Conservation (phyloP, 2,888 invertebrate genomes). For the Watsonalla cultraria region DNA sequence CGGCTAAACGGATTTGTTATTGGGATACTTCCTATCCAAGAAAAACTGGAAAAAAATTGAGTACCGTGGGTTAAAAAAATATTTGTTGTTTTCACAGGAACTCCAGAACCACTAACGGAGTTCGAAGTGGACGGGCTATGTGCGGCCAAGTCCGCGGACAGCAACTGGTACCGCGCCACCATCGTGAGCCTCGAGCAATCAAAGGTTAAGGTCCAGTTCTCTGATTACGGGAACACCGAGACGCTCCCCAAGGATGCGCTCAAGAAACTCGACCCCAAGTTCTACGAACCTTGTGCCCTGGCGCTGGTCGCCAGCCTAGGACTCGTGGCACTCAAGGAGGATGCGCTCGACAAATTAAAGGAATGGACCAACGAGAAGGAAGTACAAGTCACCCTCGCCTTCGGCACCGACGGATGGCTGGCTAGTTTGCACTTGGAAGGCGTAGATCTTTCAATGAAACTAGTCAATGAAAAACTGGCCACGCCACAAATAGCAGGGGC, state of each 20-base stretch:
- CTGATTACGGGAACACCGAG: constrained; percentile 86
- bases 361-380: constrained; percentile 73
- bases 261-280: constrained; percentile 68
- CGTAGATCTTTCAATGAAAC: constrained; percentile 69
- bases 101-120: constrained; percentile 51
- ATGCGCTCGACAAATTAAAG: constrained; percentile 45
- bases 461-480: constrained; percentile 62
- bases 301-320: constrained; percentile 61
- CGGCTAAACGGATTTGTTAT: too few species aligned
- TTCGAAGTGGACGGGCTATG: constrained; percentile 77
- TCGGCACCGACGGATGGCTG: constrained; percentile 76
- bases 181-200: constrained; percentile 65
- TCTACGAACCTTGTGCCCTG: constrained; percentile 59
- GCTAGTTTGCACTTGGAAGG: constrained; percentile 72
- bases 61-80: too few species aligned
- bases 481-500: constrained; percentile 37
- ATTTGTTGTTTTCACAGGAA: constrained; percentile 41
- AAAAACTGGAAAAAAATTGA: too few species aligned
- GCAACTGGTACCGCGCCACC: constrained; percentile 85
- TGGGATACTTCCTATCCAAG: not conserved
- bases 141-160: constrained; percentile 80
- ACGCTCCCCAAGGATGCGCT: constrained; percentile 61
- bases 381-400: constrained; percentile 73
- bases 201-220: constrained; percentile 74
- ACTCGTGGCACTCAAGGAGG: constrained; percentile 57